A percentile compares a stretch with the other conserved stretches of the same genome.
Conservation (phyloP, 2,113 vertebrate genomes). For the Myxocyprinus asiaticus region DNA sequence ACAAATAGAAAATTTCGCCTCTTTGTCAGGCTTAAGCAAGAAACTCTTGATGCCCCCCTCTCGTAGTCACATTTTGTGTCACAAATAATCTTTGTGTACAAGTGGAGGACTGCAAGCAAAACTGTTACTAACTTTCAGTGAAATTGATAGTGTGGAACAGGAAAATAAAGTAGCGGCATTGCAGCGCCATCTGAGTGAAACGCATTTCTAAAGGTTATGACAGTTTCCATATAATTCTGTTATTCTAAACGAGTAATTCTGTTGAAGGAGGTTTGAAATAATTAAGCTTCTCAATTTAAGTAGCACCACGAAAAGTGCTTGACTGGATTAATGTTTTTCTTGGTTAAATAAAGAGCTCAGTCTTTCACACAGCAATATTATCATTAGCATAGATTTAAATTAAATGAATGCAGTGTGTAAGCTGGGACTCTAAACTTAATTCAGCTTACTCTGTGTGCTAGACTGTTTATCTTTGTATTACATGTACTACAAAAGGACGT, state of each 20-base stretch:
- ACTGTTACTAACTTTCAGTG: conserved; percentile 19
- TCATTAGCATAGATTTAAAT: conserved; percentile 15
- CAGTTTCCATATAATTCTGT: neutral
- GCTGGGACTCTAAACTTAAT: neutral
- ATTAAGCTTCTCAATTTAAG: no score
- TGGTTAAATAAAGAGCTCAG: no score
- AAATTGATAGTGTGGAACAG: conserved; percentile 20
- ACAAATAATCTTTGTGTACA: conserved; percentile 29
- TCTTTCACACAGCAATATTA: neutral
- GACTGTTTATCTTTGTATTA: neutral
- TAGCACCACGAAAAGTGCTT: no score
- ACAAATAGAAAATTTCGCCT: neutral
- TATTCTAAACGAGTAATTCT: no score
- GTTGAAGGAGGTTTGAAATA: no score
- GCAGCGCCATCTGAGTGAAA: neutral
- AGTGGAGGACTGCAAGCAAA: neutral
- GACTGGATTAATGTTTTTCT: no score
- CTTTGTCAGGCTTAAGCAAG: neutral
- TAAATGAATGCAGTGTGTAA: conserved; percentile 9
- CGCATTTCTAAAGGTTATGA: conserved; percentile 1
- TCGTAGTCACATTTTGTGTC: conserved; percentile 5
- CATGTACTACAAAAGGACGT: neutral
- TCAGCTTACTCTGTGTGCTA: neutral
- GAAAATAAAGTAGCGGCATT: neutral
- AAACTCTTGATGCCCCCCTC: neutral